Base-by-base conservation (phyloP, 2,888 invertebrate species). In the Drosophila recens region DNA sequence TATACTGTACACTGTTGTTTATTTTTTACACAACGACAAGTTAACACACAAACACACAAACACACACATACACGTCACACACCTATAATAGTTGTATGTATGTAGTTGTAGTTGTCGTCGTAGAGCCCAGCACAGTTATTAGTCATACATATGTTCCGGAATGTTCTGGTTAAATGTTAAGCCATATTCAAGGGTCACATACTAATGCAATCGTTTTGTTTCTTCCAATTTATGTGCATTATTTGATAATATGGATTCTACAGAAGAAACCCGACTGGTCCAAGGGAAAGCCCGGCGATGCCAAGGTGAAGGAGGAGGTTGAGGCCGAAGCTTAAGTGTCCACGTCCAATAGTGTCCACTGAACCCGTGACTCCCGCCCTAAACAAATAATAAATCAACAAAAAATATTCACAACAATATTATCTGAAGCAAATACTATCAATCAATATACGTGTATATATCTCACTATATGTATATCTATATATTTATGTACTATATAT, bases 201-300 rank as follows among this genome's bases (percentile, higher is more conserved):
- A 58, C 63, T 73, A 73, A 73, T 74, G 62, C 68, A 5, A 5
- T 57, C 51, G 4, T 46, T 49, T 36, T 17, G 11, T 48, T 10
- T 46, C 52, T 45, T 46, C 42, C 43, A 40, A 38, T 66, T 42
- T 42, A 38, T 33, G n/a, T n/a, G n/a, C n/a, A n/a, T n/a, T n/a
- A n/a, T n/a, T n/a, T n/a, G 30, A 54, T 17, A 54, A 17, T 20
- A n/a, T 43, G 46, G 52, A 67, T 20, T 62, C 46, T 57, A 91
- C 96, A 97, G 97, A 97, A 97, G 95, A 97, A 97, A 94, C 97
- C 97, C 91, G 97, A 97, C 94, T 97, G 97, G 97, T 97, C 97
- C 93, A 97, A 97, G 95, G 95, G 95, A 94, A 97, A 97, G 93
- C 95, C 95, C 93, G 96, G 96, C 92, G 97, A 97, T 91, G 95